phyloP scores from a whole-genome alignment of 2,797 vertebrate species.

The Typhlichthys eigenmanni region DNA sequence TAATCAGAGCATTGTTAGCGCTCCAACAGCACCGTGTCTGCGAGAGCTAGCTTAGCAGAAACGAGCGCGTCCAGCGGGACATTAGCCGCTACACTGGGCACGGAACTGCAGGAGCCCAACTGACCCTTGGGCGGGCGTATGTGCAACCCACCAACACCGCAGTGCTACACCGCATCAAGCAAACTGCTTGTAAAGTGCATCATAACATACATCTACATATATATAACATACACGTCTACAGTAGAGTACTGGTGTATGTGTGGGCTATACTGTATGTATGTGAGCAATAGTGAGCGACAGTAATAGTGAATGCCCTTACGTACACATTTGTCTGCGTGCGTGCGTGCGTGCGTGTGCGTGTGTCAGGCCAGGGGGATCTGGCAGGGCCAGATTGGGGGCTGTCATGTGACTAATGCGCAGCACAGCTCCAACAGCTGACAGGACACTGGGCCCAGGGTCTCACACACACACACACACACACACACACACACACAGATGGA shows the following conservation, averaged over 20 bases:
- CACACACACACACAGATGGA: conserved; percentile 67
- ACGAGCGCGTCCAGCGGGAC: conserved; percentile 64
- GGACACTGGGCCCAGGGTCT: conserved; percentile 79
- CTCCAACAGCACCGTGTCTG: conserved; percentile 24
- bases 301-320: background rate
- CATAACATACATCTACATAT: too few relatives aligned
- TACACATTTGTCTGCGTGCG: background rate
- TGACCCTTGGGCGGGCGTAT: conserved; percentile 41
- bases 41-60: conserved; percentile 31
- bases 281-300: background rate
- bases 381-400: conserved; percentile 80
- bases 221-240: too few relatives aligned
- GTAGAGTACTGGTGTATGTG: background rate
- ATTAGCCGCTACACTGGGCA: conserved; percentile 69
- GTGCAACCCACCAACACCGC: conserved; percentile 37
- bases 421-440: conserved; percentile 82
- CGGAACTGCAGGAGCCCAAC: conserved; percentile 67
- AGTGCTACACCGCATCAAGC: conserved; percentile 27
- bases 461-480: conserved; percentile 26
- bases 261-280: background rate
- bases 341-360: conserved; percentile 2
- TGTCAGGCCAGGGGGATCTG: conserved; percentile 64
- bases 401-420: conserved; percentile 84
- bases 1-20: conserved; percentile 32
- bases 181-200: too few relatives aligned